A percentile compares a stretch with the other conserved stretches of the same genome.
These are phyloP conservation scores for Zonotrichia leucophrys DNA, from an alignment of 2,113 vertebrate species.

Conservation along the genomic window DNA sequence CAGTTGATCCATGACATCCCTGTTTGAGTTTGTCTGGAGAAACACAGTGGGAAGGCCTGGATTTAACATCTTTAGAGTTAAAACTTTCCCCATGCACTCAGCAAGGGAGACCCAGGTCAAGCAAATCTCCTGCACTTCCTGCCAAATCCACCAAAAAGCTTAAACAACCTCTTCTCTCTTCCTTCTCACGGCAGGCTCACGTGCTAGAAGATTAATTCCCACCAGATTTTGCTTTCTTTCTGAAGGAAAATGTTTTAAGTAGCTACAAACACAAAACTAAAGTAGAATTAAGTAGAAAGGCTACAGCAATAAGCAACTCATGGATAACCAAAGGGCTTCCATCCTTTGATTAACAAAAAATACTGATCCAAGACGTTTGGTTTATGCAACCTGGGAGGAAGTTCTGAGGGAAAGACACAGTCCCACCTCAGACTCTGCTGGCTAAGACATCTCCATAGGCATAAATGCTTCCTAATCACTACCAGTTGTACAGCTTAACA, in stretches of 20 bases:
- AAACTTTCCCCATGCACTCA: not conserved
- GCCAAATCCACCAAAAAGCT: not conserved
- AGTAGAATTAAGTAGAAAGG: not conserved
- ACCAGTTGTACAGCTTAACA: not conserved
- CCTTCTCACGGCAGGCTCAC: not conserved
- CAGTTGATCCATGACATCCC: accelerated
- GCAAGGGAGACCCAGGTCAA: not conserved
- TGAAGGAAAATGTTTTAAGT: not conserved
- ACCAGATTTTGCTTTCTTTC: not conserved
- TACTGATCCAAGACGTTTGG: not conserved
- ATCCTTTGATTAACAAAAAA: not conserved
- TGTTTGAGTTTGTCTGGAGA: not conserved
- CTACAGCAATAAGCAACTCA: not conserved
- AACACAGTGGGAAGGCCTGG: too few species aligned
- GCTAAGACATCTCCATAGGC: not conserved
- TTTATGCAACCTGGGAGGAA: not conserved
- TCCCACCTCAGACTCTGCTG: not conserved
- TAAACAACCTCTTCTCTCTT: not conserved
- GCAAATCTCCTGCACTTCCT: not conserved
- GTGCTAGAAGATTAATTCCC: not conserved
- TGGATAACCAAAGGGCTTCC: not conserved
- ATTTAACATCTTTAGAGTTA: not conserved
- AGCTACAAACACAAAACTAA: not conserved
- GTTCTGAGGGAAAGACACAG: not conserved
- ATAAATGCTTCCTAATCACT: not conserved